Evolutionary conservation across 2,113 vertebrate species (phyloP).

Genomic region (Noctilio leporinus): DNA sequence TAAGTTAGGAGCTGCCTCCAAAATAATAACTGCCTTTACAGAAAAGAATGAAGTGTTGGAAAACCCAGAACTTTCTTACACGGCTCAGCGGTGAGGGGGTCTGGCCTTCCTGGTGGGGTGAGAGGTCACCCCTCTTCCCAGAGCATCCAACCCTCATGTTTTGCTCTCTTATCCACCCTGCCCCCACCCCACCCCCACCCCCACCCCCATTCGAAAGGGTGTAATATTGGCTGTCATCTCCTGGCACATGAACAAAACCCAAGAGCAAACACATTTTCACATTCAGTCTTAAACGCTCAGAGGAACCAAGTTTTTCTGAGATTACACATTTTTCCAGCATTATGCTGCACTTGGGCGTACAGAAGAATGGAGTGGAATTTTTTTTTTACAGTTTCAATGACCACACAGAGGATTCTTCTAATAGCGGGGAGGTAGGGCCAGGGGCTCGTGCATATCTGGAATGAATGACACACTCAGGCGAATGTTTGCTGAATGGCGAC

Average conservation of each 20-base stretch:
- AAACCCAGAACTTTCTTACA: background rate
- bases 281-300: background rate
- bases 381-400: background rate
- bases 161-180: background rate
- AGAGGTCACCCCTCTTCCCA: background rate
- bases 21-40: background rate
- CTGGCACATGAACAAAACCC: background rate
- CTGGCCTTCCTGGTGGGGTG: background rate
- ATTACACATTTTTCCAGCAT: slow-evolving; percentile 43
- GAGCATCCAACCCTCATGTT: accelerated
- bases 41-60: background rate
- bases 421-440: background rate
- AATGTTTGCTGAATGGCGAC: background rate
- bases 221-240: background rate
- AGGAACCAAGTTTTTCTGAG: slow-evolving; percentile 34
- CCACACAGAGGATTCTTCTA: background rate
- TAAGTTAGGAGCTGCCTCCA: background rate
- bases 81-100: background rate
- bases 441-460: background rate
- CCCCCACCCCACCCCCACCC: no score
- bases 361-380: background rate
- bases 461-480: accelerated
- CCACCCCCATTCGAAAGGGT: background rate
- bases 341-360: background rate
- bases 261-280: background rate